These are phyloP conservation scores for Epistrophe eligans DNA, from an alignment of 2,888 invertebrate genomes.

Conservation along the genomic window DNA sequence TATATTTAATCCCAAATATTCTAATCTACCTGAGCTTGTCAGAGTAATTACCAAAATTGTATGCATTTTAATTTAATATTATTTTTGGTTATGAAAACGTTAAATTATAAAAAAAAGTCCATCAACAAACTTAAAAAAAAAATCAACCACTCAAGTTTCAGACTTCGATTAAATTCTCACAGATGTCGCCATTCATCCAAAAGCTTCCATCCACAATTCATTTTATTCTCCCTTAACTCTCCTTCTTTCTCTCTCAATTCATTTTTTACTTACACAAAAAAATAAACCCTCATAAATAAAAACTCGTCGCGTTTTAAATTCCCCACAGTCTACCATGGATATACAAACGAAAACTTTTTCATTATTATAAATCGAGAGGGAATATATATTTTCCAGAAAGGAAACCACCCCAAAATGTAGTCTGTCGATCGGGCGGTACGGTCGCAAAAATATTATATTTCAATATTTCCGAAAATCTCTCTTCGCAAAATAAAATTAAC, in stretches of 20 bases:
- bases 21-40: too few relatives aligned
- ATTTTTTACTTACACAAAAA: background rate
- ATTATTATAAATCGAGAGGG: conserved; percentile 4
- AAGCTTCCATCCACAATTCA: conserved; percentile 56
- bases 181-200: conserved; percentile 36
- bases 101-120: too few relatives aligned
- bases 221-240: background rate
- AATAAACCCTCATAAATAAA: conserved; percentile 5
- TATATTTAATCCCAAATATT: too few relatives aligned
- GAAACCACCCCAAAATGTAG: conserved; percentile 83
- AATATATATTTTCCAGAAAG: conserved; percentile 76
- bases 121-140: too few relatives aligned
- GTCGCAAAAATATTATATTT: conserved; percentile 78
- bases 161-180: background rate
- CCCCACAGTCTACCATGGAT: conserved; percentile 72
- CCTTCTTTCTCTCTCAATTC: conserved; percentile 32
- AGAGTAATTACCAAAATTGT: too few relatives aligned
- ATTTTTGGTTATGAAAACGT: too few relatives aligned
- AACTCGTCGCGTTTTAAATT: conserved; percentile 20
- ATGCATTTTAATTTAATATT: too few relatives aligned
- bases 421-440: conserved; percentile 82
- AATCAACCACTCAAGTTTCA: background rate
- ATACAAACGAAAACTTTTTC: conserved; percentile 72
- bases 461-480: background rate
- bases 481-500: background rate